A percentile compares a stretch with the other conserved stretches of the same genome.
phyloP scores from a whole-genome alignment of 2,888 invertebrate species.

The Drepanosiphum platanoidis region DNA sequence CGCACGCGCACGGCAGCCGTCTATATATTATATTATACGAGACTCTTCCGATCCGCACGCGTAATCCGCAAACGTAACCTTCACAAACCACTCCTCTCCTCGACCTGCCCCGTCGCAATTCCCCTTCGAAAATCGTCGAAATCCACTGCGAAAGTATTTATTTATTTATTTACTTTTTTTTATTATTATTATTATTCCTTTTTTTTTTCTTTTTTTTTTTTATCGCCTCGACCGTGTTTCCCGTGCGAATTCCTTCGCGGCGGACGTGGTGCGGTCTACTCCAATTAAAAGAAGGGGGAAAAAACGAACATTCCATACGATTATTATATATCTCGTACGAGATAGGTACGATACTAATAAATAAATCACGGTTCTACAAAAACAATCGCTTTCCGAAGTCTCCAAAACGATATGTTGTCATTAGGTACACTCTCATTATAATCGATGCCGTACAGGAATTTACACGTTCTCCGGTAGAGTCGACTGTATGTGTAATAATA shows the following conservation, averaged over 20 bases:
- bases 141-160: background rate
- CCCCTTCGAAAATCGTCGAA: background rate
- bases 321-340: background rate
- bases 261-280: background rate
- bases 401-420: background rate
- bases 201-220: background rate
- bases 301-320: background rate
- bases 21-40: background rate
- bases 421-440: background rate
- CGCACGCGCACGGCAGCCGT: background rate
- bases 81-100: background rate
- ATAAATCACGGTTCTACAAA: background rate
- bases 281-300: background rate
- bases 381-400: background rate
- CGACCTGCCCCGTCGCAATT: background rate
- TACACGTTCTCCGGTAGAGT: background rate
- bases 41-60: background rate
- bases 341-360: background rate
- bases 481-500: background rate
- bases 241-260: background rate
- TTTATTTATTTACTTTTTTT: background rate
- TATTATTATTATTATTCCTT: too few species aligned
- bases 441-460: background rate
- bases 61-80: background rate
- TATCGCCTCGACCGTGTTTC: background rate